These are phyloP conservation scores for Altica lythri DNA, from an alignment of 2,888 invertebrate genomes.

Conservation along the genomic window DNA sequence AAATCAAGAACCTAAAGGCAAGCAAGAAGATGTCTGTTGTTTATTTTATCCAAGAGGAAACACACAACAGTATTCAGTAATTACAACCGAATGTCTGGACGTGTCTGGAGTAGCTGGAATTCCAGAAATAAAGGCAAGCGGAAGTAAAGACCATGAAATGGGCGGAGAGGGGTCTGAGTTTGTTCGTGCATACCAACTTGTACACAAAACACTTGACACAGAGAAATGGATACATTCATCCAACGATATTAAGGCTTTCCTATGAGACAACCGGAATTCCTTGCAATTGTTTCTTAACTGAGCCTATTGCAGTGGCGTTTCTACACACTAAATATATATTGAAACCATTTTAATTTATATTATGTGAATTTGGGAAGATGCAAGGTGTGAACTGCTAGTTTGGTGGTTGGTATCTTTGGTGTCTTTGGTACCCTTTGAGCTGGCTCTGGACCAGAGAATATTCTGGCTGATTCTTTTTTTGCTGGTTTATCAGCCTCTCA, in stretches of 20 bases:
- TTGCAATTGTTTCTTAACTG: slow-evolving; percentile 48
- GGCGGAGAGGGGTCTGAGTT: slow-evolving; percentile 46
- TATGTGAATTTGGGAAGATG: too few relatives aligned
- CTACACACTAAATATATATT: too few relatives aligned
- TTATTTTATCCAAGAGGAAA: slow-evolving; percentile 50
- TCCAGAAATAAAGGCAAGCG: slow-evolving; percentile 39
- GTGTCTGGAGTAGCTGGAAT: slow-evolving; percentile 54
- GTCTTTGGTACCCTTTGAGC: too few relatives aligned
- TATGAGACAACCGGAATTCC: slow-evolving; percentile 50
- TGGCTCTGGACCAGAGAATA: too few relatives aligned
- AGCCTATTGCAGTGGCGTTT: slow-evolving; percentile 23
- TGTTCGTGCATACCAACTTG: slow-evolving; percentile 48
- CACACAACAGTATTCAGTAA: slow-evolving; percentile 51
- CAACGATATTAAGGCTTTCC: slow-evolving; percentile 51
- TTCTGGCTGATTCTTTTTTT: too few relatives aligned
- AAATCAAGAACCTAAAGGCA: slow-evolving; percentile 19
- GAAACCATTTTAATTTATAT: too few relatives aligned
- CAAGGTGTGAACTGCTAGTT: too few relatives aligned
- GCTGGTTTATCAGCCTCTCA: too few relatives aligned
- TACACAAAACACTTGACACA: slow-evolving; percentile 45
- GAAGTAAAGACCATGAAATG: slow-evolving; percentile 29
- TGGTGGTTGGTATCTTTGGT: too few relatives aligned
- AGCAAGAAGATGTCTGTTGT: slow-evolving; percentile 41
- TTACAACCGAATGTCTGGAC: slow-evolving; percentile 54
- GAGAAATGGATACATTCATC: slow-evolving; percentile 55